Percentiles rank a stretch among this genome's conserved stretches.
Conservation (phyloP, 2,888 invertebrate genomes). For the Protophormia terraenovae region DNA sequence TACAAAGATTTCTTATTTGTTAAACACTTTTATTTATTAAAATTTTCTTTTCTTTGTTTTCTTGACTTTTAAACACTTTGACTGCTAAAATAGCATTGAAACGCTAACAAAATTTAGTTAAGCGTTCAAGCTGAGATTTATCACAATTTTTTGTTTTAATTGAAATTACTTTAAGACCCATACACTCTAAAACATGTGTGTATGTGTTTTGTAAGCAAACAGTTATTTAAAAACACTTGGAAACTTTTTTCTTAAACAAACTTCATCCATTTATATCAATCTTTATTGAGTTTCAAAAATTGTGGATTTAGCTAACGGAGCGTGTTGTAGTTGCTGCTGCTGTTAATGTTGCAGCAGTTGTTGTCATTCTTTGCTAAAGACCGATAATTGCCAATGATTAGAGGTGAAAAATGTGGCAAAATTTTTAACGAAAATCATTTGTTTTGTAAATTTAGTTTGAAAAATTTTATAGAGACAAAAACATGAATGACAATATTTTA, state of each 20-base stretch:
- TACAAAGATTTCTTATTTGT: neutral
- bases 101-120: constrained; percentile 35
- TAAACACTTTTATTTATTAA: neutral
- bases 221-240: neutral
- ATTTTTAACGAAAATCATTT: constrained; percentile 53
- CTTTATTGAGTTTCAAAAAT: constrained; percentile 8
- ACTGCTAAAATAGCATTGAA: constrained; percentile 57
- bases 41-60: neutral
- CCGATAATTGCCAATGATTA: constrained; percentile 55
- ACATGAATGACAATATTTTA: constrained; percentile 38
- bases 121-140: constrained; percentile 59
- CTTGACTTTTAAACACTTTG: constrained; percentile 61
- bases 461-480: constrained; percentile 21
- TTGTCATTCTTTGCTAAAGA: constrained; percentile 42
- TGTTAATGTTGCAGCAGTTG: neutral
- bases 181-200: neutral
- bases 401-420: constrained; percentile 59
- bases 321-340: neutral
- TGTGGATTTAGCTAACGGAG: constrained; percentile 12
- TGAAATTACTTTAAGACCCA: constrained; percentile 1
- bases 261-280: constrained; percentile 15
- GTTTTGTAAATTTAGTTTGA: constrained; percentile 39
- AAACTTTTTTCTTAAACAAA: no score
- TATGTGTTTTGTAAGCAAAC: neutral
- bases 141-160: no score